phyloP scores from a whole-genome alignment of 2,797 vertebrate genomes.

The Etheostoma nigrum region DNA sequence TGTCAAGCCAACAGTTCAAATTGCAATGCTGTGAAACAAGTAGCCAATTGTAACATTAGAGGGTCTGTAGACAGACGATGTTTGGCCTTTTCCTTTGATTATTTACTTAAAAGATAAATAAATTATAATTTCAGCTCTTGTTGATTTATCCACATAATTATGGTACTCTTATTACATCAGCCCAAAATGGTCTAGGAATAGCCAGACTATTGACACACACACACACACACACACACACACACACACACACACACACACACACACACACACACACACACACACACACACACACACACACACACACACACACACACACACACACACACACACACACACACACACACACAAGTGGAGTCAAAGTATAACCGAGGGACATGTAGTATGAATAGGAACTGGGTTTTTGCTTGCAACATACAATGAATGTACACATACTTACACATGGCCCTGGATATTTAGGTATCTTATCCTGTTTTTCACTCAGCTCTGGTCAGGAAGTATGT shows the following conservation, averaged over 20 bases:
- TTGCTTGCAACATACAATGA: constrained; percentile 26
- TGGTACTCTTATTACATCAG: not conserved
- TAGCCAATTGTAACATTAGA: not conserved
- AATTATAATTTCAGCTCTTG: not conserved
- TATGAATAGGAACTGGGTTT: constrained; percentile 22
- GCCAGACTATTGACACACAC: not conserved
- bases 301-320: constrained; percentile 1
- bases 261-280: too few species aligned
- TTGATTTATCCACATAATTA: constrained; percentile 6
- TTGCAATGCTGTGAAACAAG: not conserved
- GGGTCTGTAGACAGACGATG: not conserved
- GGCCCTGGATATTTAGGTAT: constrained; percentile 27
- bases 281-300: not conserved
- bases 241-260: too few species aligned
- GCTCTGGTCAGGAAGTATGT: constrained; percentile 53
- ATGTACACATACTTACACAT: constrained; percentile 14
- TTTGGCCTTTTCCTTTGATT: not conserved
- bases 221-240: not conserved
- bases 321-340: not conserved
- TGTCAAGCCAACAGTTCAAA: not conserved
- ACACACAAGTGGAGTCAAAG: constrained; percentile 27
- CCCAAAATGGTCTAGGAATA: not conserved
- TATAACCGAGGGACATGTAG: not conserved
- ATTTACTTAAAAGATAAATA: not conserved
- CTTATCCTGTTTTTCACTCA: constrained; percentile 75